Evolutionary conservation across 2,888 invertebrate genomes (phyloP).

Genomic region (Plebejus anna): DNA sequence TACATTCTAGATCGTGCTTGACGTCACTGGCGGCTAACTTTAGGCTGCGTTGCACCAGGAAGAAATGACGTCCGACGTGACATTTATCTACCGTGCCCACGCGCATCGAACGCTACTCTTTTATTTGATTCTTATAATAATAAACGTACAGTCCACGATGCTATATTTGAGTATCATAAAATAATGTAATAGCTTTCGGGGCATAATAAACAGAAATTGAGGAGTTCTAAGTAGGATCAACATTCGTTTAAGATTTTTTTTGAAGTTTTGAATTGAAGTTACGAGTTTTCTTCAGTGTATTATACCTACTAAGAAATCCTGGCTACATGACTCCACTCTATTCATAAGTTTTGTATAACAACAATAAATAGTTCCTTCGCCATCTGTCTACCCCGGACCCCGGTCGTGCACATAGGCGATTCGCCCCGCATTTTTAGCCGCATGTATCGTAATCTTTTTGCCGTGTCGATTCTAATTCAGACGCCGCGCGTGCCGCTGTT

Average conservation of each 20-base stretch:
- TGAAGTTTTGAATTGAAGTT: background rate
- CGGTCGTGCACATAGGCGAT: slow-evolving; percentile 4
- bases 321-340: background rate
- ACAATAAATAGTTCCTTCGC: background rate
- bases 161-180: background rate
- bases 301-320: background rate
- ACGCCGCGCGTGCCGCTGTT: slow-evolving; percentile 21
- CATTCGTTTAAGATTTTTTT: background rate
- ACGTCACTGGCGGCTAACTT: slow-evolving; percentile 53
- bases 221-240: background rate
- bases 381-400: slow-evolving; percentile 20
- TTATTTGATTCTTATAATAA: slow-evolving; percentile 30
- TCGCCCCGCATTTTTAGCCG: slow-evolving; percentile 21
- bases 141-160: background rate
- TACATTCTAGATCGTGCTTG: slow-evolving; percentile 50
- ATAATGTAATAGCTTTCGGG: background rate
- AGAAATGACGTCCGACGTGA: slow-evolving; percentile 55
- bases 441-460: slow-evolving; percentile 28
- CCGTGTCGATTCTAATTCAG: slow-evolving; percentile 23
- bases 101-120: slow-evolving; percentile 19
- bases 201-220: background rate
- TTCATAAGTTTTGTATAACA: slow-evolving; percentile 2
- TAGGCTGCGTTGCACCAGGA: slow-evolving; percentile 55
- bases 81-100: slow-evolving; percentile 45
- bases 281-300: background rate